Conservation (phyloP, 2,113 vertebrate species). For the Cephalopterus ornatus region DNA sequence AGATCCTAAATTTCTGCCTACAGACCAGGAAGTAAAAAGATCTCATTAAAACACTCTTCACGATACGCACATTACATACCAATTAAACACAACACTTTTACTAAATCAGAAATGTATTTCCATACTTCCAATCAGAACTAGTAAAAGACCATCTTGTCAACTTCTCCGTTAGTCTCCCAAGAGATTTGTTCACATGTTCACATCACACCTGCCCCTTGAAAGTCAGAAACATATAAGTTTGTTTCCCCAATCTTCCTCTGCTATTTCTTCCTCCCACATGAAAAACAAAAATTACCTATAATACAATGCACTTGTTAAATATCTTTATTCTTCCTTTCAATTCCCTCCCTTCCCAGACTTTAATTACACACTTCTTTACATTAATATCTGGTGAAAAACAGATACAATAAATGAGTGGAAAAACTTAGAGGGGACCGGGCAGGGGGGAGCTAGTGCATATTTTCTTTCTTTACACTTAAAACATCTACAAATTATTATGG, state of each 20-base stretch:
- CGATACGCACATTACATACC: not conserved
- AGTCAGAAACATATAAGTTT: not conserved
- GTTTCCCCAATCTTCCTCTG: not conserved
- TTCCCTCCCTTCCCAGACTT: constrained; percentile 25
- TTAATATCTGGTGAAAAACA: constrained; percentile 42
- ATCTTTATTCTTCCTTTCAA: constrained; percentile 7
- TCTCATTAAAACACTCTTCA: not conserved
- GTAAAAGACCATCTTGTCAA: not conserved
- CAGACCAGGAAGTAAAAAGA: not conserved
- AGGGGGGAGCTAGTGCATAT: not conserved
- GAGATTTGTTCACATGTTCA: not conserved
- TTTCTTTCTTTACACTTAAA: constrained; percentile 56
- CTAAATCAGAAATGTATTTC: not conserved
- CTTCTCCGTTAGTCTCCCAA: not conserved
- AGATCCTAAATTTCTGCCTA: not conserved
- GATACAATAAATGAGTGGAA: constrained; percentile 53
- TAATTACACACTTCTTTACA: constrained; percentile 58
- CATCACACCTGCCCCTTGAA: not conserved
- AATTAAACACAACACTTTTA: not conserved
- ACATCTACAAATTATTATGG: constrained; percentile 64
- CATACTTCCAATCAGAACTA: not conserved
- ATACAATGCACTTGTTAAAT: not conserved
- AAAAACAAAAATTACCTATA: constrained; percentile 22
- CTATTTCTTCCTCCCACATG: not conserved
- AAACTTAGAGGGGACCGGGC: constrained; percentile 20